Conservation (phyloP, 2,888 invertebrate genomes). For the Phorcus lineatus region DNA sequence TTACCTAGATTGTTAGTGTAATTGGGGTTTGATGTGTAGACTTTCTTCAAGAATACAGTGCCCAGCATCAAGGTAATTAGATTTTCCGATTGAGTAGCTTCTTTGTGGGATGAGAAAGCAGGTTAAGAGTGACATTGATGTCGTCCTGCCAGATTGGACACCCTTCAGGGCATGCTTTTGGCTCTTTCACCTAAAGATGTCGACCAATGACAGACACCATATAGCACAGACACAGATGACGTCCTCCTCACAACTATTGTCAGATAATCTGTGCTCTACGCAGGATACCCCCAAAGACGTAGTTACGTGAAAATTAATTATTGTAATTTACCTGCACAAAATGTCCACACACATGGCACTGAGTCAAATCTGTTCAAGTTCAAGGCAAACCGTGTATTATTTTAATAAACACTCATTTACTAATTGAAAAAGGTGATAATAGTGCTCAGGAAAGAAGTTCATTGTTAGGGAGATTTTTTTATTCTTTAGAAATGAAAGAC, state of each 20-base stretch:
- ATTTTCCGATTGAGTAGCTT: slow-evolving; percentile 15
- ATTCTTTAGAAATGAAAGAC: too few species aligned
- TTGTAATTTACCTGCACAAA: not conserved
- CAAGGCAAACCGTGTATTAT: too few species aligned
- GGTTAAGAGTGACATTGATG: not conserved
- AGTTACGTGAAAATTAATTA: not conserved
- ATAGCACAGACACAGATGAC: not conserved
- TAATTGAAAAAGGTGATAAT: too few species aligned
- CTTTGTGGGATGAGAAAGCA: not conserved
- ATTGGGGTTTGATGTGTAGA: slow-evolving; percentile 12
- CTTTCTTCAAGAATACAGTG: not conserved
- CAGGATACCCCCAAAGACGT: not conserved
- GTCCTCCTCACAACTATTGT: not conserved
- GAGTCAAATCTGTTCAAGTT: too few species aligned
- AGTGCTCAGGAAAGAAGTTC: too few species aligned
- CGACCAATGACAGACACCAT: too few species aligned
- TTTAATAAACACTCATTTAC: too few species aligned
- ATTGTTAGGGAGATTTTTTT: too few species aligned
- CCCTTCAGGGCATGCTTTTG: not conserved
- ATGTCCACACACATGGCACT: too few species aligned
- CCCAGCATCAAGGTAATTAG: slow-evolving; percentile 11
- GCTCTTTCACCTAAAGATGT: not conserved
- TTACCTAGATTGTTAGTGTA: slow-evolving; percentile 7
- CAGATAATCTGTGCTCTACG: not conserved
- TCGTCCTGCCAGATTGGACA: not conserved